Evolutionary conservation across 2,797 vertebrate species (phyloP), one percentile per base, ranked within the genome.

Genomic region (Cryptoprocta ferox): DNA sequence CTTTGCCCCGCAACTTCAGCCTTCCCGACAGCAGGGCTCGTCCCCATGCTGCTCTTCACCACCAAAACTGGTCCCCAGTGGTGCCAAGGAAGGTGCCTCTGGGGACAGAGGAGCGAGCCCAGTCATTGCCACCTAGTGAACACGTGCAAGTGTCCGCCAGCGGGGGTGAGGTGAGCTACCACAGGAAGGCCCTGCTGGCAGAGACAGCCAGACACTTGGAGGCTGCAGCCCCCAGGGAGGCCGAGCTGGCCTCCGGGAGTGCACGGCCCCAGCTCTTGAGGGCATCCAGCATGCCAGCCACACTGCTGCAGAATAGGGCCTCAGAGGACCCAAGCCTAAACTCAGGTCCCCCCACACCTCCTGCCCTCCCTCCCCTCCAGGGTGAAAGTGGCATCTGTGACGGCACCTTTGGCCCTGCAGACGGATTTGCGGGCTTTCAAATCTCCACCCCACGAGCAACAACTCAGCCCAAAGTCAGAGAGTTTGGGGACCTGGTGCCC

Each of bases 1-100:
- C 99, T 83, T 98, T 99, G 96, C 99, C 99, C 35, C 99, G 99
- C 30, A 99, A 99, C 97, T 99, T 99, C 98, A 99, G 99, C 98
- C 99, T 99, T 59, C 99, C 99, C 0, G 99, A 99, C 82, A 99
- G 99, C 6, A 98, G 99, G 50, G 98, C 98, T 71, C 99, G 98
- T 3, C 89, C 91, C 0, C 98, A 97, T 28, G 1, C 48, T 0
- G 30, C 98, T 0, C 80, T 96, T 32, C 98, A 98, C 26, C 99
- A 98, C 98, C 99, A 99, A 75, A 99, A 98, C 94, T 99, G 99
- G 99, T 99, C 99, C 0, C 99, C 99, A 0, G 98, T 98, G 90
- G 98, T 99, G 1, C 99, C 99, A 10, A 98, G 99, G 59, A 99
- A 99, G 71, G 99, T 99, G n/a, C 99, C 99, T 0, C 98, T 99